Base-by-base conservation (phyloP, 2,113 vertebrate species). In the Planiliza haematocheilus region DNA sequence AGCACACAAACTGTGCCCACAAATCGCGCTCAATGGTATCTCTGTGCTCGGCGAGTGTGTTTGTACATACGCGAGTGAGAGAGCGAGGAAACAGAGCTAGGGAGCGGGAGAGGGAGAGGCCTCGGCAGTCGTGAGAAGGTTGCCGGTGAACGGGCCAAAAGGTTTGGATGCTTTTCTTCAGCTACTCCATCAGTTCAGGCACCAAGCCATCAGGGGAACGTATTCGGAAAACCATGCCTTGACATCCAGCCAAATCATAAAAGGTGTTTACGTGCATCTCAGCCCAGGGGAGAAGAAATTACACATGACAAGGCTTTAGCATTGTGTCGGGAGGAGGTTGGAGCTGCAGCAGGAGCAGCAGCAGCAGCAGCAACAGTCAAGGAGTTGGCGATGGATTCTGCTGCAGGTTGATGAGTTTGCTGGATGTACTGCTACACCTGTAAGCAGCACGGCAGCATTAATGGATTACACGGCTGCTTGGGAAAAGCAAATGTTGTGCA, bases 21-120 rank as follows among this genome's bases (percentile, higher is more conserved):
- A 90, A 86, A 86, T 75, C 86, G 67, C 57, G 5, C 79, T 94
- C 88, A 93, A 93, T 92, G 84, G 90, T 86, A 92, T 90, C 89
- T 89, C 91, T 94, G 92, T 93, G 75, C 79, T 89, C 80, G 18
- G 69, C 57, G 64, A 63, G 81, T 72, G 66, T 89, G 83, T 90
- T 86, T 91, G 67, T 68, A 59, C 72, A 81, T 74, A 82, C 77
- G 72, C 18, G 73, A 84, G 71, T 24, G 85, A 74, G 82, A 51
- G 24, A 58, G 76, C 64, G 74, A 84, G 83, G 77, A 83, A 77
- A 66, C 60, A 60, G 81, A 52, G n/a, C 48, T 50, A 53, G 83
- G 68, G 75, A 61, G 43, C 39, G 56, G 72, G 38, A 60, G 69
- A 69, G 49, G 53, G 59, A 65, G 71, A 56, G 67, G 61, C 50